These are phyloP conservation scores for Carlito syrichta DNA, from an alignment of 2,113 vertebrate genomes.

Conservation along the genomic window DNA sequence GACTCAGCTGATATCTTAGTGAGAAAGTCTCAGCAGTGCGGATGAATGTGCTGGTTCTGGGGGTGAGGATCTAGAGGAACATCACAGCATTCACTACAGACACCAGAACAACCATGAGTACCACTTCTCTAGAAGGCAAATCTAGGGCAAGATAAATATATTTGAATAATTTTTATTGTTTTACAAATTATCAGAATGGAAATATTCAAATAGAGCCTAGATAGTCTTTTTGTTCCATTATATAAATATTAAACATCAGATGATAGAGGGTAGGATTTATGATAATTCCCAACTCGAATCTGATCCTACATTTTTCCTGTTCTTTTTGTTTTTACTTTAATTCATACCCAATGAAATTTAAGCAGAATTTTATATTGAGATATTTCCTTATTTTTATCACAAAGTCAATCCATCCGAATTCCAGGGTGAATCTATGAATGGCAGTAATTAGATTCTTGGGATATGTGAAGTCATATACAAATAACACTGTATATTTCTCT, in stretches of 20 bases:
- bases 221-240: not conserved
- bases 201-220: not conserved
- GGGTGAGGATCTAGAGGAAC: not conserved
- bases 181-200: not conserved
- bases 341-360: not conserved
- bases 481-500: not conserved
- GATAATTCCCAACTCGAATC: not conserved
- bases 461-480: not conserved
- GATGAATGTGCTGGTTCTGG: not conserved
- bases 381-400: not conserved
- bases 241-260: not conserved
- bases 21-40: not conserved
- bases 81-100: not conserved
- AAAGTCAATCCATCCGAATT: constrained; percentile 3
- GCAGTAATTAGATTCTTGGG: not conserved
- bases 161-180: not conserved
- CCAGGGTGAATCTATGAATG: not conserved
- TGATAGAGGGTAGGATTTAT: not conserved
- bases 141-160: not conserved
- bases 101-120: not conserved
- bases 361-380: not conserved
- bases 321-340: not conserved
- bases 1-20: not conserved
- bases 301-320: not conserved
- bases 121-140: not conserved